A percentile compares a stretch with the other conserved stretches of the same genome.
These are phyloP conservation scores for Drosophila lutescens DNA, from an alignment of 2,888 invertebrate species.

Conservation along the genomic window DNA sequence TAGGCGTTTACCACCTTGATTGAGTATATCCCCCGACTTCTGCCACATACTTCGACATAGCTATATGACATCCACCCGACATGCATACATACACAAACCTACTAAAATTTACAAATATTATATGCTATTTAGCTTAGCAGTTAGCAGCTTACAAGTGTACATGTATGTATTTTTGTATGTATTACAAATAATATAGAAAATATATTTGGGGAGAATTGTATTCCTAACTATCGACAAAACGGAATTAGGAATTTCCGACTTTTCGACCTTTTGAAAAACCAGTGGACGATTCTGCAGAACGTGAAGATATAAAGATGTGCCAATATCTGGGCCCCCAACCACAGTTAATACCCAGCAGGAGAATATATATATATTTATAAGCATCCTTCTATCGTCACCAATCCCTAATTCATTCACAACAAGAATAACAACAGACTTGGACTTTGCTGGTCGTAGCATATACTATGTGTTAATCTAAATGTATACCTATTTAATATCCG, in stretches of 20 bases:
- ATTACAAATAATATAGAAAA: conserved; percentile 21
- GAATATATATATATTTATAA: conserved; percentile 15
- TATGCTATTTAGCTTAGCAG: conserved; percentile 51
- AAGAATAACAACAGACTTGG: conserved; percentile 51
- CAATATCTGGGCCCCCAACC: conserved; percentile 1
- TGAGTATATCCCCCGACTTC: conserved; percentile 46
- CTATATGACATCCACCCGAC: conserved; percentile 36
- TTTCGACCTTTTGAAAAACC: conserved; percentile 1
- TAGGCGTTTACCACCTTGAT: conserved; percentile 62
- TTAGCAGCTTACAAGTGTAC: conserved; percentile 56
- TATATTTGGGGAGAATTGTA: conserved; percentile 10
- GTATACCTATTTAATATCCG: conserved; percentile 41
- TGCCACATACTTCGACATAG: conserved; percentile 37
- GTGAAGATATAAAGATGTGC: conserved; percentile 13
- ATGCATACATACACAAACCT: conserved; percentile 12
- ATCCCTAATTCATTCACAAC: conserved; percentile 30
- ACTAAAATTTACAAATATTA: conserved; percentile 30
- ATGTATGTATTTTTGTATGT: conserved; percentile 52
- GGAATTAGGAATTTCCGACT: conserved; percentile 3
- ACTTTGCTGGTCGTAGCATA: conserved; percentile 62
- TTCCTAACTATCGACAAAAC: conserved; percentile 11
- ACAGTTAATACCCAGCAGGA: background rate
- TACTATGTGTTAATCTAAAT: conserved; percentile 41
- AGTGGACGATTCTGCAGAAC: background rate
- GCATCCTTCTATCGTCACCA: background rate